phyloP scores from a whole-genome alignment of 2,113 vertebrate species.

The Hippolais icterina region DNA sequence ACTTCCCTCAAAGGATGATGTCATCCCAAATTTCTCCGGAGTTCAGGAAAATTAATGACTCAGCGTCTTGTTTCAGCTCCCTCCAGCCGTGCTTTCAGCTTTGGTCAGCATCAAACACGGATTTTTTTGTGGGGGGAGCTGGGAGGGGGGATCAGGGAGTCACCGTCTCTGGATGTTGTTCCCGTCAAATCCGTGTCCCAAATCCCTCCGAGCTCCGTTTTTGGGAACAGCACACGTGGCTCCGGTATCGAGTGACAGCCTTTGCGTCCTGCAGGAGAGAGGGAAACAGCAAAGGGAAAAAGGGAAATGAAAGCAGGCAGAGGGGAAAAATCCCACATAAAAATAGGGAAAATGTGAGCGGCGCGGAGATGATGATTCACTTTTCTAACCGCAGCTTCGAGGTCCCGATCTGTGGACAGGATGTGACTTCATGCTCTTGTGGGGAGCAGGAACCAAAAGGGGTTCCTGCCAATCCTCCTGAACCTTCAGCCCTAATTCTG shows the following conservation, averaged over 20 bases:
- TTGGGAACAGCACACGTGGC: not conserved
- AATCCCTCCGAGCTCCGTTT: not conserved
- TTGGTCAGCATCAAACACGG: not conserved
- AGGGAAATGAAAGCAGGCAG: slow-evolving; percentile 44
- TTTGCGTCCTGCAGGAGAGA: not conserved
- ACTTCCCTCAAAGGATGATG: slow-evolving; percentile 20
- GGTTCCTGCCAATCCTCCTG: not conserved
- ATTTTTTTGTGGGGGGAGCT: not conserved
- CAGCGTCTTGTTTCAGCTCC: not conserved
- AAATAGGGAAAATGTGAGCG: slow-evolving; percentile 14
- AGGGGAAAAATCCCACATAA: not conserved
- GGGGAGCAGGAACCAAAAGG: not conserved
- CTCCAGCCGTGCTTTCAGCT: not conserved
- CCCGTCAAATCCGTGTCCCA: not conserved
- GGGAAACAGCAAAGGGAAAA: slow-evolving; percentile 52
- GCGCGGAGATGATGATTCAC: slow-evolving; percentile 21
- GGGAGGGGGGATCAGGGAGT: not conserved
- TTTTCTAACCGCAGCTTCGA: slow-evolving; percentile 23
- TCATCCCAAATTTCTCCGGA: not conserved
- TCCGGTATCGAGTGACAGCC: not conserved
- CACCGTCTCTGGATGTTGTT: not conserved
- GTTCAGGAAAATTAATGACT: slow-evolving; percentile 24
- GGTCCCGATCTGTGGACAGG: not conserved
- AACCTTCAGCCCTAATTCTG: not conserved
- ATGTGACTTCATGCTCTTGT: slow-evolving; percentile 57